Conservation (phyloP, 2,113 vertebrate genomes). For the Turnix velox region DNA sequence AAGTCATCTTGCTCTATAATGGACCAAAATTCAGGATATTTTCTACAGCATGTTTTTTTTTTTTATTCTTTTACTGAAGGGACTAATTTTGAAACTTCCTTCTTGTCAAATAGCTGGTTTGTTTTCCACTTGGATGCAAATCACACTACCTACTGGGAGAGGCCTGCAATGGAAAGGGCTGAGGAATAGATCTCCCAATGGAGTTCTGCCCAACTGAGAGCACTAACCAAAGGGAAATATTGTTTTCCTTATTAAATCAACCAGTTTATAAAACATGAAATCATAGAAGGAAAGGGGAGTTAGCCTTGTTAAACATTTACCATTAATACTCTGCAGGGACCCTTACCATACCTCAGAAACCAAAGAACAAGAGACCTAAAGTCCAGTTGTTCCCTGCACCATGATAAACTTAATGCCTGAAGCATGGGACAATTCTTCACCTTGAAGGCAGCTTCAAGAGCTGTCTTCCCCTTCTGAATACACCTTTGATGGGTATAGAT, state of each 20-base stretch:
- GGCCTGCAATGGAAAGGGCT: neutral
- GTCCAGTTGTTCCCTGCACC: neutral
- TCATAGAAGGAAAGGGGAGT: neutral
- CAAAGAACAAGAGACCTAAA: neutral
- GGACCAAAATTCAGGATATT: neutral
- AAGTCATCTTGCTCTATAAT: neutral
- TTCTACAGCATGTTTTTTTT: neutral
- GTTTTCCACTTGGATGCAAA: neutral
- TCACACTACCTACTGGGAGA: neutral
- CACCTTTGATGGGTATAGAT: neutral
- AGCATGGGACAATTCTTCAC: neutral
- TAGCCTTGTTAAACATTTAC: slow-evolving; percentile 11
- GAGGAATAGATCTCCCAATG: neutral
- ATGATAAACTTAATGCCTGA: neutral
- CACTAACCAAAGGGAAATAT: neutral
- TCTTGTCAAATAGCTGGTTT: neutral
- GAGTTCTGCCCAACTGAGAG: neutral
- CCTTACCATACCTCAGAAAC: neutral
- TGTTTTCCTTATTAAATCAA: slow-evolving; percentile 19
- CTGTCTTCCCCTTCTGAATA: neutral
- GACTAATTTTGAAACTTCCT: neutral
- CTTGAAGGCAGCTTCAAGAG: neutral
- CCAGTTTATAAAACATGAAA: neutral
- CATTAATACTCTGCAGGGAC: neutral
- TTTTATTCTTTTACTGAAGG: too few relatives aligned